A percentile compares a stretch with the other conserved stretches of the same genome.
These are phyloP conservation scores for Zaprionus taronus DNA, from an alignment of 1,140 invertebrate genomes.

Conservation along the genomic window DNA sequence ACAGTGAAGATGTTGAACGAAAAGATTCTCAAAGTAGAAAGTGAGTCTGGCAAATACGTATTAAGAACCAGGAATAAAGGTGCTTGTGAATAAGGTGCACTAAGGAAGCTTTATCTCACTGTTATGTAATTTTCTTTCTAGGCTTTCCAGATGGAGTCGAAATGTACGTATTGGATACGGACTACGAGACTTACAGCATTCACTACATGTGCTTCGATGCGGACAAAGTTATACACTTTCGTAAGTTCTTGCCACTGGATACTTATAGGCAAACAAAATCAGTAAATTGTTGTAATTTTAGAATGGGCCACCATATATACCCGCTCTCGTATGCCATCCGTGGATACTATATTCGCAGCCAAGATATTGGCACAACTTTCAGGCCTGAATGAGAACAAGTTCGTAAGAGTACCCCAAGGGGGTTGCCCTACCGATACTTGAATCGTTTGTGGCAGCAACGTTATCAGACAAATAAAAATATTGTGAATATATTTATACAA, in stretches of 20 bases:
- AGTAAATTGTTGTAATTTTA: slow-evolving; percentile 12
- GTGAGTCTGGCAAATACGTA: slow-evolving; percentile 10
- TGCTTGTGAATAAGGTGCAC: background rate
- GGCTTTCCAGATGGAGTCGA: slow-evolving; percentile 27
- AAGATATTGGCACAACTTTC: background rate
- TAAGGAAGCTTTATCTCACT: background rate
- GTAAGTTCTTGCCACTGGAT: slow-evolving; percentile 27
- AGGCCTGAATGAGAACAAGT: slow-evolving; percentile 2
- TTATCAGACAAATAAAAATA: background rate
- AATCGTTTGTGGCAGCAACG: background rate
- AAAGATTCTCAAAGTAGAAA: background rate
- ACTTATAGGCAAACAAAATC: too few species aligned
- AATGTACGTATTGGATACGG: slow-evolving; percentile 52
- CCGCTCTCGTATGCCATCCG: background rate
- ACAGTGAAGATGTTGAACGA: slow-evolving; percentile 1
- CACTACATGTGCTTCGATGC: slow-evolving; percentile 48
- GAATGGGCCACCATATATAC: slow-evolving; percentile 42
- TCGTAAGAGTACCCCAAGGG: slow-evolving; percentile 27
- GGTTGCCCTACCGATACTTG: slow-evolving; percentile 26
- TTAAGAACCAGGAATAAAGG: slow-evolving; percentile 10
- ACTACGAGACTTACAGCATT: slow-evolving; percentile 43
- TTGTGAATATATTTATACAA: background rate
- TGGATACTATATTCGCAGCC: background rate
- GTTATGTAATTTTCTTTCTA: background rate
- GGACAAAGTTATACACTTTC: slow-evolving; percentile 16